phyloP scores from a whole-genome alignment of 2,797 vertebrate species.

The Poecile montanus region DNA sequence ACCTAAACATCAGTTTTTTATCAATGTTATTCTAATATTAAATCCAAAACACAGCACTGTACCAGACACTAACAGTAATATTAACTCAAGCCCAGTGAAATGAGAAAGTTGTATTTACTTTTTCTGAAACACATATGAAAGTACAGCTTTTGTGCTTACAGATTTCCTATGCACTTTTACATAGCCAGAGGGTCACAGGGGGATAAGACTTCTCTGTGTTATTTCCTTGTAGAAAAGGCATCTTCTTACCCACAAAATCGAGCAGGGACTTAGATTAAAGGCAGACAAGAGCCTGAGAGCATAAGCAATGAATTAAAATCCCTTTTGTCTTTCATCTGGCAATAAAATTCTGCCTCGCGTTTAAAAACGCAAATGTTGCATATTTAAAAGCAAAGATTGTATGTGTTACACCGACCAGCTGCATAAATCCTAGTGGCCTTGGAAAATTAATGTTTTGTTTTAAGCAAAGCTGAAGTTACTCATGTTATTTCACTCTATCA shows the following conservation, averaged over 20 bases:
- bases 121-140: background rate
- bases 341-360: background rate
- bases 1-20: background rate
- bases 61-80: background rate
- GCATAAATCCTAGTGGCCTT: slow-evolving; percentile 69
- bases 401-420: background rate
- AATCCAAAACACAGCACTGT: background rate
- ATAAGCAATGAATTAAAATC: slow-evolving; percentile 35
- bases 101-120: background rate
- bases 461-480: slow-evolving; percentile 89
- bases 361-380: background rate
- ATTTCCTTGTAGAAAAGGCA: background rate
- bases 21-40: background rate
- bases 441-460: slow-evolving; percentile 89
- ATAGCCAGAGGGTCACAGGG: background rate
- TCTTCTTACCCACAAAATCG: background rate
- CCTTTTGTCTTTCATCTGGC: background rate
- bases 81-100: background rate
- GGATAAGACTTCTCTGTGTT: background rate
- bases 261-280: slow-evolving; percentile 5
- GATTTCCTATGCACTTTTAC: background rate
- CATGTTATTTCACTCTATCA: slow-evolving; percentile 88
- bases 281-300: background rate
- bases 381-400: slow-evolving; percentile 1
- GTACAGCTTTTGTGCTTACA: background rate